Percentiles rank a stretch among this genome's conserved stretches.
Evolutionary conservation across 2,888 invertebrate species (phyloP).

Genomic region (Tipula vernalis): DNA sequence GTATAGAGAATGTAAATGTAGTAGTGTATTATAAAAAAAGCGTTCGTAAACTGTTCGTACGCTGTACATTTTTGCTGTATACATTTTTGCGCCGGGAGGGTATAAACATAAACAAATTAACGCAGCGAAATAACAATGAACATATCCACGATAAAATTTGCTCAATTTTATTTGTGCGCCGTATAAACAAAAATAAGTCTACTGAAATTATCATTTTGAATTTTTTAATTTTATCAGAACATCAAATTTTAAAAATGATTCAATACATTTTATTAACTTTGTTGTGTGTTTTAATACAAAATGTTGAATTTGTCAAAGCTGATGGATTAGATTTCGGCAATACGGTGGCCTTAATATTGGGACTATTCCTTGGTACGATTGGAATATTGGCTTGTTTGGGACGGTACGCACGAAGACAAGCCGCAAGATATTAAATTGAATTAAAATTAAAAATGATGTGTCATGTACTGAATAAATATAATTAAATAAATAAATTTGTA

Average conservation of each 20-base stretch:
- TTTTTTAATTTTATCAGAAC: background rate
- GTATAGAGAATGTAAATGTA: too few relatives aligned
- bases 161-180: background rate
- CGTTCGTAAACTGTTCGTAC: too few relatives aligned
- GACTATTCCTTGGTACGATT: slow-evolving; percentile 44
- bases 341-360: slow-evolving; percentile 50
- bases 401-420: slow-evolving; percentile 50
- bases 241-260: slow-evolving; percentile 12
- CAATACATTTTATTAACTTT: background rate
- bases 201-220: background rate
- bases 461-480: background rate
- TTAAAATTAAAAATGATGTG: background rate
- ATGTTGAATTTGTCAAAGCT: slow-evolving; percentile 19
- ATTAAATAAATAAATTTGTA: background rate
- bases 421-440: slow-evolving; percentile 18
- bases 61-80: too few relatives aligned
- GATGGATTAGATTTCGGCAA: slow-evolving; percentile 53
- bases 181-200: background rate
- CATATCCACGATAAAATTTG: too few relatives aligned
- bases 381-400: slow-evolving; percentile 56
- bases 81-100: too few relatives aligned
- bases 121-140: too few relatives aligned
- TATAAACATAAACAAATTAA: too few relatives aligned
- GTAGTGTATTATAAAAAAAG: too few relatives aligned
- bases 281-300: slow-evolving; percentile 9